Evolutionary conservation across 2,113 vertebrate species (phyloP), one percentile per base, ranked within the genome.

Genomic region (Pelodiscus sinensis): DNA sequence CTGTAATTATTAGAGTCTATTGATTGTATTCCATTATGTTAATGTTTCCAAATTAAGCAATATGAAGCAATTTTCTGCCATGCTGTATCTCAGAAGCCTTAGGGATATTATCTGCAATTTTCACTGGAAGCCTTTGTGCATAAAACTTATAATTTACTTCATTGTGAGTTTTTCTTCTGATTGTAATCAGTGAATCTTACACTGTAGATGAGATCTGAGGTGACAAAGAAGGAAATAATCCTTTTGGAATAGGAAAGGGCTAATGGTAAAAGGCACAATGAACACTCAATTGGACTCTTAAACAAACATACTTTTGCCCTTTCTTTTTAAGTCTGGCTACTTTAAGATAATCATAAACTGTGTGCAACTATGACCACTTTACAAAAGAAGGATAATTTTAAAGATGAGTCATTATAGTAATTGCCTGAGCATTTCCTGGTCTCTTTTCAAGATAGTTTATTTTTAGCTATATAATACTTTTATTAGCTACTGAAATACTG

Each of bases 1-100:
- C 86, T 97, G 88, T 97, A 97, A 97, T 98, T 98, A 97, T 97
- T 97, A 96, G 91, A 95, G 82, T 77, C 93, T 96, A 97, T 96
- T 97, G 97, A 97, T 97, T 97, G 65, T 91, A 83, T 97, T 96
- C 90, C 89, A 95, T 97, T 97, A 97, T 97, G 94, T 86, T 97
- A 97, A 97, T 97, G 83, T 95, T 96, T 95, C 79, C 81, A 97
- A 94, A 97, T 97, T 97, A 97, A 97, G 91, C 80, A 93, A 94
- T 94, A 95, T 96, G 81, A 96, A 97, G 82, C 73, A 95, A 86
- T 96, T 97, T 94, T 96, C 92, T 96, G 15, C 88, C 79, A 83
- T 94, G 85, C 25, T 92, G 52, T 96, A 95, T 90, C 92, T 96
- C 68, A 92, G 71, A 97, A 92, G 25, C 84, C 83, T 94, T 62